phyloP scores from a whole-genome alignment of 1,140 invertebrate genomes.

The Lepidurus apus region DNA sequence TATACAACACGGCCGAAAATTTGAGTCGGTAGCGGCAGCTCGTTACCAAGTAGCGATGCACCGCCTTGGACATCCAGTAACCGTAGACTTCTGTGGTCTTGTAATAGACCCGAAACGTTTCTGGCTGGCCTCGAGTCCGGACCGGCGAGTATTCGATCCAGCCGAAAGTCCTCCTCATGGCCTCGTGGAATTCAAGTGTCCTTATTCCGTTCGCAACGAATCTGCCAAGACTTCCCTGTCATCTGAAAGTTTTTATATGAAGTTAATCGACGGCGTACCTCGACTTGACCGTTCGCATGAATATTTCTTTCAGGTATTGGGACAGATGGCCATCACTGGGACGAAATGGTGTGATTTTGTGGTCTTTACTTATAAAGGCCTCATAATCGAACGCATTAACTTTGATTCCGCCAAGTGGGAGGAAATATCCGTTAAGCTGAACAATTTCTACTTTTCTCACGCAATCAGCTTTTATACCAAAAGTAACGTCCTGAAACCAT shows the following conservation, averaged over 20 bases:
- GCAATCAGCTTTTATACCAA: too few relatives aligned
- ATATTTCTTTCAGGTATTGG: conserved; percentile 24
- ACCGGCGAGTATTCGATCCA: conserved; percentile 25
- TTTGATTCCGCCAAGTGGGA: too few relatives aligned
- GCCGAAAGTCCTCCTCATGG: conserved; percentile 13
- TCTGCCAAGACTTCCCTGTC: conserved; percentile 8
- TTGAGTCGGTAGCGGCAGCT: conserved; percentile 15
- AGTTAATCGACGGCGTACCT: conserved; percentile 16
- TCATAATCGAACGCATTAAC: too few relatives aligned
- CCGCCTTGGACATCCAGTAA: neutral
- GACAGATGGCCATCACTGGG: conserved; percentile 27
- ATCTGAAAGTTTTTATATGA: conserved; percentile 24
- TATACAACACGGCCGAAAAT: conserved; percentile 12
- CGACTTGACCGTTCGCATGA: neutral
- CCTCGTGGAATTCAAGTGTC: conserved; percentile 19
- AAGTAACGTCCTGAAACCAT: too few relatives aligned
- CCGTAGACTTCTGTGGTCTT: neutral
- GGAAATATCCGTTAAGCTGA: too few relatives aligned
- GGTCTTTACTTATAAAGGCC: too few relatives aligned
- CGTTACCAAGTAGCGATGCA: conserved; percentile 24
- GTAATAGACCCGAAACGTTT: conserved; percentile 23
- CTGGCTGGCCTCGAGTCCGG: conserved; percentile 22
- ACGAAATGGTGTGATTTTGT: too few relatives aligned
- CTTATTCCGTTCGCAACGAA: conserved; percentile 4
- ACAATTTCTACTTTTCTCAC: too few relatives aligned